Conservation (phyloP, 2,113 vertebrate genomes). For the Penelope pileata region DNA sequence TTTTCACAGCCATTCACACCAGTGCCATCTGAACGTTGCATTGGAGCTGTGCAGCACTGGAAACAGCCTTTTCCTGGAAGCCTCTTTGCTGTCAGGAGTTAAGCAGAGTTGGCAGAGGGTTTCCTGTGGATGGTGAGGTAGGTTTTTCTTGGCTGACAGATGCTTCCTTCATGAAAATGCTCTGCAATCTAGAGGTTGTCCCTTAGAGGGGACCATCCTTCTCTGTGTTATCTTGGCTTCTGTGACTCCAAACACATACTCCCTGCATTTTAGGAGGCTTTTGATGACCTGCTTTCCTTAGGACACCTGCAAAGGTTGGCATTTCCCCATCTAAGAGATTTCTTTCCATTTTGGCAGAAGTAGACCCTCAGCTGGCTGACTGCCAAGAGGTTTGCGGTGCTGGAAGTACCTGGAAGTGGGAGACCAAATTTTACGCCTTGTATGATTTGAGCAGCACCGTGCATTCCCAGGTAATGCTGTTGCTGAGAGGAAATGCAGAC, state of each 20-base stretch:
- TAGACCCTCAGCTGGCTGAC: neutral
- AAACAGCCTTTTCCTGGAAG: neutral
- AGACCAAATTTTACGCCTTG: accelerated
- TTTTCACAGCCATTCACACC: neutral
- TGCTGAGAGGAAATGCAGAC: neutral
- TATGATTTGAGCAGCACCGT: accelerated
- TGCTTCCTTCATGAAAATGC: neutral
- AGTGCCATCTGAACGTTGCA: neutral
- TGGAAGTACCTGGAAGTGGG: neutral
- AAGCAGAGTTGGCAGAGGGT: neutral
- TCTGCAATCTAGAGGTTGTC: neutral
- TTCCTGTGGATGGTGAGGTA: neutral
- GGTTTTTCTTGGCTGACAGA: neutral
- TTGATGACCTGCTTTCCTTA: neutral
- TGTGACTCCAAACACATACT: neutral
- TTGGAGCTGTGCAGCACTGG: neutral
- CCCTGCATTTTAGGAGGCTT: neutral
- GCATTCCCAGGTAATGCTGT: neutral
- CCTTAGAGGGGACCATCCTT: neutral
- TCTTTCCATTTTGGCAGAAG: neutral
- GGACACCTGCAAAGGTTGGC: neutral
- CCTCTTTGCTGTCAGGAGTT: neutral
- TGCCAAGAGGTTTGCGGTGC: neutral
- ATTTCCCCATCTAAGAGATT: constrained; percentile 4
- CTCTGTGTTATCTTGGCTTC: neutral